Conservation (phyloP, 2,797 vertebrate genomes). For the Typhlichthys subterraneus region DNA sequence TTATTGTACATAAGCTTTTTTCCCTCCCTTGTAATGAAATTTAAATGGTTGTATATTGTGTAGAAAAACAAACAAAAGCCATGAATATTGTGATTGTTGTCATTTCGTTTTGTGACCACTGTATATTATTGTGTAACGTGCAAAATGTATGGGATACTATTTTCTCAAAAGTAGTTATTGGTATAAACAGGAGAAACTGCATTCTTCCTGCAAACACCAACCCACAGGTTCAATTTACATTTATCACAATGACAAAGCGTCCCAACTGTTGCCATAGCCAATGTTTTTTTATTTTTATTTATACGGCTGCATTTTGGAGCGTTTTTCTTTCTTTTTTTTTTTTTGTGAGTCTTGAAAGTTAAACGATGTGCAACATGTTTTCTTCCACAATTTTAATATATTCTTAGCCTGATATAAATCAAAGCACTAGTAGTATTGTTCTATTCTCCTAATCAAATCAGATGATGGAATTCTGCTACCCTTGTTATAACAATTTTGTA, state of each 20-base stretch:
- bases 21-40: conserved; percentile 84
- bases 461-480: conserved; percentile 19
- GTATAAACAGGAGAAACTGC: conserved; percentile 44
- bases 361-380: too few relatives aligned
- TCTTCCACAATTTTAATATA: too few relatives aligned
- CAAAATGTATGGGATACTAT: conserved; percentile 86
- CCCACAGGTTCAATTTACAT: too few relatives aligned
- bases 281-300: too few relatives aligned
- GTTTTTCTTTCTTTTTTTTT: background rate
- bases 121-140: conserved; percentile 90
- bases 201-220: too few relatives aligned
- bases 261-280: too few relatives aligned
- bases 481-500: background rate
- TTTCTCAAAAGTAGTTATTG: conserved; percentile 62
- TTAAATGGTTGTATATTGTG: conserved; percentile 93
- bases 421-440: conserved; percentile 51
- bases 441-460: conserved; percentile 40
- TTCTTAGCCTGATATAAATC: conserved; percentile 5
- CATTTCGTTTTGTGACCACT: conserved; percentile 85
- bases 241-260: too few relatives aligned
- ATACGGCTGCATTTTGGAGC: background rate
- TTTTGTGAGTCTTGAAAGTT: background rate
- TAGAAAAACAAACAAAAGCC: conserved; percentile 81
- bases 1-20: conserved; percentile 94
- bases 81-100: conserved; percentile 90